Percentiles rank a stretch among this genome's conserved stretches.
Conservation (phyloP, 64 coral and sea anemone species). For the Platygyra sinensis region DNA sequence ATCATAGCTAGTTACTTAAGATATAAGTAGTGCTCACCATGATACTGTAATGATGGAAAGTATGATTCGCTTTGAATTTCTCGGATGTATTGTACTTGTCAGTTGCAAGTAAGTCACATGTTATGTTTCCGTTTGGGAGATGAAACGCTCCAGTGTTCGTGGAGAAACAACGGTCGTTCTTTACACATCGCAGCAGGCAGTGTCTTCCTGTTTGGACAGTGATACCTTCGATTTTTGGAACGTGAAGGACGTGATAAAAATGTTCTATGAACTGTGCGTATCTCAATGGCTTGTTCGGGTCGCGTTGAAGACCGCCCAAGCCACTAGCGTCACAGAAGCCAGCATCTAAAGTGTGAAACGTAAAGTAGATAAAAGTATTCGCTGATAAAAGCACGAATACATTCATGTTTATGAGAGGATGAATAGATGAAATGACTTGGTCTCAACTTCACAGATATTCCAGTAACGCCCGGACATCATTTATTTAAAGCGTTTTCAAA, state of each 20-base stretch:
- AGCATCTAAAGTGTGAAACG: neutral
- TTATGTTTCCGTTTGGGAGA: neutral
- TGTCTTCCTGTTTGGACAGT: neutral
- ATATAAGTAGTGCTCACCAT: neutral
- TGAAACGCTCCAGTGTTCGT: neutral
- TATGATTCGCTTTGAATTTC: neutral
- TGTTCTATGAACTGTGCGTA: neutral
- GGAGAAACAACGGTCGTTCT: constrained; percentile 20
- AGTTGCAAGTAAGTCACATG: constrained; percentile 9
- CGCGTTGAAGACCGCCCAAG: neutral
- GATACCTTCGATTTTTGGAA: neutral
- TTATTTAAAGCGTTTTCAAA: too few species aligned
- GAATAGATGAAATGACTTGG: too few species aligned
- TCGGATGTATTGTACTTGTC: constrained; percentile 30
- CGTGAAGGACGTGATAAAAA: neutral
- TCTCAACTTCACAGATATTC: too few species aligned
- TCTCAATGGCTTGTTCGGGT: neutral
- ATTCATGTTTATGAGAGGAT: neutral
- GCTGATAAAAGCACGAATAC: neutral
- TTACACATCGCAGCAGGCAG: constrained; percentile 9
- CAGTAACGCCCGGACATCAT: too few species aligned
- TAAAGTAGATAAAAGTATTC: neutral
- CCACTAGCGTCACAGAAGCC: neutral
- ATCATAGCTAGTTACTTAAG: neutral
- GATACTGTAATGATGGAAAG: constrained; percentile 35